These are phyloP conservation scores for Monoplex corrugatus DNA, from an alignment of 2,888 invertebrate species.

Conservation along the genomic window DNA sequence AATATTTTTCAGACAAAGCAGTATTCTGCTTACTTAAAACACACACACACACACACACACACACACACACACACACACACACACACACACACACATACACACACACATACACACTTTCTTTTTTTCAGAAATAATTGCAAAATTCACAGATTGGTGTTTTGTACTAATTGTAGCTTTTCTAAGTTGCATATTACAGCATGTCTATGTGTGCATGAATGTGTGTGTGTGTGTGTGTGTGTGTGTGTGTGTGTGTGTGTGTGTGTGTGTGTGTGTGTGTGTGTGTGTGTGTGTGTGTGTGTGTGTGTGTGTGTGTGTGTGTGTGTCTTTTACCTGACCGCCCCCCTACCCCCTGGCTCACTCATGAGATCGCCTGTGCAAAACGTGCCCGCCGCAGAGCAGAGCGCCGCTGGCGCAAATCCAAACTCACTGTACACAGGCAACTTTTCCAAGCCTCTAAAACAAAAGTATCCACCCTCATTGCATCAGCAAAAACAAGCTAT, in stretches of 20 bases:
- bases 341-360: too few relatives aligned
- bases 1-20: too few relatives aligned
- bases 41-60: background rate
- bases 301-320: background rate
- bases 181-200: background rate
- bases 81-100: slow-evolving; percentile 6
- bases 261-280: background rate
- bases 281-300: background rate
- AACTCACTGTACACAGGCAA: too few relatives aligned
- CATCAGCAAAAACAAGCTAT: too few relatives aligned
- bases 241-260: slow-evolving; percentile 21
- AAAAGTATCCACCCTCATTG: too few relatives aligned
- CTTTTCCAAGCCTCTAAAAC: too few relatives aligned
- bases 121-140: background rate
- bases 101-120: background rate
- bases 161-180: too few relatives aligned
- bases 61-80: background rate
- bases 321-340: too few relatives aligned
- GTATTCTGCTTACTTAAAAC: too few relatives aligned
- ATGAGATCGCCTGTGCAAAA: too few relatives aligned
- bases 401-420: too few relatives aligned
- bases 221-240: background rate
- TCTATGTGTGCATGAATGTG: background rate
- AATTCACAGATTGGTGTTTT: background rate
- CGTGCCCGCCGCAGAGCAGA: too few relatives aligned